Base-by-base conservation (phyloP, 2,888 invertebrate genomes). In the Lagria hirta region DNA sequence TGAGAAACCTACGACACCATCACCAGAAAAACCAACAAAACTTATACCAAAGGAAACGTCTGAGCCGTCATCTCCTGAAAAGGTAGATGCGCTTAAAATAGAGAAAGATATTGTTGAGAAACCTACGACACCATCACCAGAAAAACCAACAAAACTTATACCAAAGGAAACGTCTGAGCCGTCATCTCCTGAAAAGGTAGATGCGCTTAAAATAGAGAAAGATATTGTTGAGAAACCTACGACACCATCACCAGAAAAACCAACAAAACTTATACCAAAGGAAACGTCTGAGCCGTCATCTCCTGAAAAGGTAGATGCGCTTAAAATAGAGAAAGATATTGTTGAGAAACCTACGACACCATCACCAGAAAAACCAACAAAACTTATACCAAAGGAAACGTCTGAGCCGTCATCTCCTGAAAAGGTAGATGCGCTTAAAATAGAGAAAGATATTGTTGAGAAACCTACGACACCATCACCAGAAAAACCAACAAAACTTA, bases 1-100 rank as follows among this genome's bases (percentile, higher is more conserved):
- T 24, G 26, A 26, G 20, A 48, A 42, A 28, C 23, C 15, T 8
- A 28, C 28, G 27, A 26, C 38, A 20, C 36, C 51, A 7, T 15
- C 37, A n/a, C 13, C 27, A 2, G 43, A 16, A 6, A 30, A 48
- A 35, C 28, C 35, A 13, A 30, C 35, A 3, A 10, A 27, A 13
- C 21, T 17, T n/a, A 29, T n/a, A n/a, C n/a, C n/a, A n/a, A n/a
- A n/a, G n/a, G n/a, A n/a, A n/a, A n/a, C n/a, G n/a, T n/a, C n/a
- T n/a, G n/a, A n/a, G n/a, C n/a, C n/a, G n/a, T n/a, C n/a, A n/a
- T n/a, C n/a, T n/a, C n/a, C n/a, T n/a, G n/a, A n/a, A n/a, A n/a
- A n/a, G n/a, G n/a, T n/a, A n/a, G n/a, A n/a, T n/a, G n/a, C n/a
- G n/a, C n/a, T n/a, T n/a, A n/a, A n/a, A n/a, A n/a, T n/a, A n/a